Conservation (phyloP, 2,113 vertebrate genomes). For the Callospermophilus lateralis region DNA sequence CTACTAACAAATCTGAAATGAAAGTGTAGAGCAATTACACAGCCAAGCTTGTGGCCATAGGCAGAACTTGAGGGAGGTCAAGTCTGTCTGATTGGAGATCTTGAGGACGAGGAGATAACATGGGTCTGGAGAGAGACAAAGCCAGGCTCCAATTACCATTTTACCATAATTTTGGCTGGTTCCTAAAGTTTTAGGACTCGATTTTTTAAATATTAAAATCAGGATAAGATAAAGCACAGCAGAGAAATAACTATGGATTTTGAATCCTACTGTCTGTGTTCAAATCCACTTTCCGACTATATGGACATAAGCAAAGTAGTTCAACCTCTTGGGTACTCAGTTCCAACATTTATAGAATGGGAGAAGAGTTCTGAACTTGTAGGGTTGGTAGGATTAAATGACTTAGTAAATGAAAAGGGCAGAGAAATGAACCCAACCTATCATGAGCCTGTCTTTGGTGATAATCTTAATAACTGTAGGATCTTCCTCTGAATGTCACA, state of each 20-base stretch:
- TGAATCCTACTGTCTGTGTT: neutral
- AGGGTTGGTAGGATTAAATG: neutral
- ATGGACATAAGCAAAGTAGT: neutral
- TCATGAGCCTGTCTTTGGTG: neutral
- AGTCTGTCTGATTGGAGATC: neutral
- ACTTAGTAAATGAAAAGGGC: neutral
- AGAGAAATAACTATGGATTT: neutral
- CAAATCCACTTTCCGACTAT: neutral
- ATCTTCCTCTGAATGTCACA: no score
- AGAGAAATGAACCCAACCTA: neutral
- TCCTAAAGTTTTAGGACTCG: neutral
- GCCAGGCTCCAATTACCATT: neutral
- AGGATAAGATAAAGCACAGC: neutral
- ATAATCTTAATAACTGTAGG: neutral
- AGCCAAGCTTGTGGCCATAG: neutral
- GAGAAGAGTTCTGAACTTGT: neutral
- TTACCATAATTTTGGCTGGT: neutral
- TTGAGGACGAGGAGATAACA: neutral
- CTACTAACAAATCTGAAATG: neutral
- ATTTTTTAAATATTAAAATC: neutral
- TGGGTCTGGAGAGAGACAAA: neutral
- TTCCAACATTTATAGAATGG: neutral
- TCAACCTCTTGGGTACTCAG: neutral
- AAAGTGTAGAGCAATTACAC: fast-evolving
- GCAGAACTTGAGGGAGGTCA: fast-evolving